These are phyloP conservation scores for Bucco capensis DNA, from an alignment of 2,113 vertebrate species.

Conservation along the genomic window DNA sequence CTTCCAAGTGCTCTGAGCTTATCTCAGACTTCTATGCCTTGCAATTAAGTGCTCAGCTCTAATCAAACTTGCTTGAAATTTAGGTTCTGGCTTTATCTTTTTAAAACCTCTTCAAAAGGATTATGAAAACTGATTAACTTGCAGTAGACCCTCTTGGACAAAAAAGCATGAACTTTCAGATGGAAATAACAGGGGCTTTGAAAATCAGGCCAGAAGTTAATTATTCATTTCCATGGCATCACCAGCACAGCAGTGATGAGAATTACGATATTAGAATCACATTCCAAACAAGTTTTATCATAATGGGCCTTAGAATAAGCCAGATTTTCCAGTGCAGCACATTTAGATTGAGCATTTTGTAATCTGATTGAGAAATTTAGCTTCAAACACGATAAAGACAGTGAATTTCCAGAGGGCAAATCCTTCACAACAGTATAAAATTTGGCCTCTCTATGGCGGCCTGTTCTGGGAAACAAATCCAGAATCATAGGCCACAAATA, in stretches of 20 bases:
- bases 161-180: neutral
- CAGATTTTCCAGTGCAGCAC: neutral
- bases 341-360: neutral
- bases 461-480: neutral
- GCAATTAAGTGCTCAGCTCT: slow-evolving; percentile 1
- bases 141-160: neutral
- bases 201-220: slow-evolving; percentile 12
- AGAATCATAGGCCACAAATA: neutral
- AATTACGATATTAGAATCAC: neutral
- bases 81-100: neutral
- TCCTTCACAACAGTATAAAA: neutral
- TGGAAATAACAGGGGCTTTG: neutral
- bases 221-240: neutral
- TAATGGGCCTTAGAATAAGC: neutral
- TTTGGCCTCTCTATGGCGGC: neutral
- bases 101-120: neutral
- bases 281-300: neutral
- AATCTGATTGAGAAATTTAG: neutral
- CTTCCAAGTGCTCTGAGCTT: neutral
- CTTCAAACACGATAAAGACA: neutral
- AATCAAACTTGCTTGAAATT: neutral
- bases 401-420: neutral
- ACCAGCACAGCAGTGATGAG: neutral
- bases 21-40: neutral
- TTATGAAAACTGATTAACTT: neutral